Base-by-base conservation (phyloP, 2,797 vertebrate species). In the Streptopelia turtur region DNA sequence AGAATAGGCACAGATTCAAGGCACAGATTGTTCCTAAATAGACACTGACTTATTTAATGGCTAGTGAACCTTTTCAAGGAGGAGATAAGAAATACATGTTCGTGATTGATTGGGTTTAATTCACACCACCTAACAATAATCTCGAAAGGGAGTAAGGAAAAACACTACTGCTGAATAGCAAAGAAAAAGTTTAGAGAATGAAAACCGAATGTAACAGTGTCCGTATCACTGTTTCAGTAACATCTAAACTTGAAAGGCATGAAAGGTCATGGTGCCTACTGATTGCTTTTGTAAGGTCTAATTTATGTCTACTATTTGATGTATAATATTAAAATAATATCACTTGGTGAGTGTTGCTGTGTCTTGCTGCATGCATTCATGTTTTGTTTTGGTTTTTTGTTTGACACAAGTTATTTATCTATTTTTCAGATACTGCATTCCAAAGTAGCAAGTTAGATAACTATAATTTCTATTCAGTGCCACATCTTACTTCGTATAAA, bases 311-410 rank as follows among this genome's bases (percentile, higher is more conserved):
- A 39, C 30, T 20, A 35, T 53, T 76, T 84, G 23, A 80, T 47
- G 23, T 4, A 3, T 50, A 63, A 70, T 71, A 90, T 35, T 77
- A 15, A 68, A 79, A 60, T 71, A 93, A 80, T 37, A 75, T 92
- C 87, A 79, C 35, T 66, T 57, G 68, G 35, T 23, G 69, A 23
- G 35, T n/a, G 43, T 85, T 90, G 61, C 72, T 94, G 18, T 90
- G 50, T 80, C 59, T n/a, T 88, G 71, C 43, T 87, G 75, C 93
- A 94, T 75, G 90, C 95, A 92, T 83, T 94, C n/a, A 39, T 10
- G 12, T 81, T 87, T 74, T 69, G 31, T 16, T 79, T 77, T 89
- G 31, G 4, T 35, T 69, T 71, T 74, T 69, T 39, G 30, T 82
- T 78, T 83, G 84, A 94, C 84, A 95, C 50, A 55, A 90, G 55